A percentile compares a stretch with the other conserved stretches of the same genome.
phyloP scores from a whole-genome alignment of 2,888 invertebrate species.

The Eulithis prunata region DNA sequence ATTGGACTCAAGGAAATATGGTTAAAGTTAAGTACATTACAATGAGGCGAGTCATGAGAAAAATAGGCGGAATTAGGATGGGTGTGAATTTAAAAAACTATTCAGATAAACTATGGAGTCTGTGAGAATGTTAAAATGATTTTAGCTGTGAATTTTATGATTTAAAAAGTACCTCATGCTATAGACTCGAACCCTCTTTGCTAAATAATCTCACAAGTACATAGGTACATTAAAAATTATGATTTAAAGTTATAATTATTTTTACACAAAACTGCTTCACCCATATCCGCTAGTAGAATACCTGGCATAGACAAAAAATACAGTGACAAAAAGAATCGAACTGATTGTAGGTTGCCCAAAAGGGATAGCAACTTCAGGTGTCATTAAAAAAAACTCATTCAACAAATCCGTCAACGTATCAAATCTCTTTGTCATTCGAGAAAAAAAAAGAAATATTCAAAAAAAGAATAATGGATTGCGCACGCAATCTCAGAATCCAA shows the following conservation, averaged over 20 bases:
- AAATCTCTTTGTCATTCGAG: constrained; percentile 60
- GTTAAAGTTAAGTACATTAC: constrained; percentile 48
- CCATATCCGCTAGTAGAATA: constrained; percentile 35
- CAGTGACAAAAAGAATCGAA: constrained; percentile 63
- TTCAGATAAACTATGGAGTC: constrained; percentile 34
- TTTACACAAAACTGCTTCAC: constrained; percentile 7
- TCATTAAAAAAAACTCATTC: constrained; percentile 69
- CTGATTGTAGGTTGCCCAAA: constrained; percentile 66
- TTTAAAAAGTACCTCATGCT: background rate
- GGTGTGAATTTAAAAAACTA: constrained; percentile 31
- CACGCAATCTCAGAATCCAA: constrained; percentile 77
- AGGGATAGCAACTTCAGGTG: constrained; percentile 77
- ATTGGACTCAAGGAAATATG: constrained; percentile 46
- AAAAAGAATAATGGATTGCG: constrained; percentile 65
- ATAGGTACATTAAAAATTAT: background rate
- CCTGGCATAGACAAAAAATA: constrained; percentile 58
- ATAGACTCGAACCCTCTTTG: background rate
- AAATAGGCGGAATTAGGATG: constrained; percentile 48
- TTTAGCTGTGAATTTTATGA: constrained; percentile 10
- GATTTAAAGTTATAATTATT: background rate
- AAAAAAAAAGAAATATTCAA: constrained; percentile 50
- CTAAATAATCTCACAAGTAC: no score
- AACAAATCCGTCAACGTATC: constrained; percentile 77
- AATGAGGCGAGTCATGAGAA: constrained; percentile 52
- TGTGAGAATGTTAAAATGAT: constrained; percentile 33